Evolutionary conservation across 2,888 invertebrate genomes (phyloP).

Genomic region (Lobophora halterata): DNA sequence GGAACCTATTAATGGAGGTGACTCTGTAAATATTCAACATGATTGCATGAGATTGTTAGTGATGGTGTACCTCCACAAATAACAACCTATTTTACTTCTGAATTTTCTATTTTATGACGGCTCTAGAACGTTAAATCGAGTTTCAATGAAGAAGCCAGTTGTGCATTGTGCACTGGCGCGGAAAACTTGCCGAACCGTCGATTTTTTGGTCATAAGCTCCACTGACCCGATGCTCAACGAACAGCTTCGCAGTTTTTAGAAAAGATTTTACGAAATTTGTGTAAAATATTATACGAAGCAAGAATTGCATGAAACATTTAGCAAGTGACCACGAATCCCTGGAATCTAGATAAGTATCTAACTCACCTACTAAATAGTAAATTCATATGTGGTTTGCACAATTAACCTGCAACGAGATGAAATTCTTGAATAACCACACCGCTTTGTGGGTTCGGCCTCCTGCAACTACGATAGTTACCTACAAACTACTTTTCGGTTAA

Average conservation of each 20-base stretch:
- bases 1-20: slow-evolving; percentile 29
- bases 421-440: slow-evolving; percentile 11
- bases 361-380: neutral
- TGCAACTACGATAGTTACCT: slow-evolving; percentile 12
- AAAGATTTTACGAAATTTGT: too few species aligned
- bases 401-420: slow-evolving; percentile 13
- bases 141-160: too few species aligned
- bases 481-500: slow-evolving; percentile 10
- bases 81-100: too few species aligned
- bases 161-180: too few species aligned
- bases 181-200: too few species aligned
- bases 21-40: slow-evolving; percentile 27
- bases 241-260: too few species aligned
- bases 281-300: neutral
- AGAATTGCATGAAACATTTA: slow-evolving; percentile 1
- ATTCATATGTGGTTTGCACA: slow-evolving; percentile 13
- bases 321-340: slow-evolving; percentile 7
- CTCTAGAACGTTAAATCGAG: too few species aligned
- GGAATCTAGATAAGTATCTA: slow-evolving; percentile 6
- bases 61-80: slow-evolving; percentile 2
- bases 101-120: too few species aligned
- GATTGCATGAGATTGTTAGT: slow-evolving; percentile 15
- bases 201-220: too few species aligned
- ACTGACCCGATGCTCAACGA: too few species aligned
- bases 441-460: slow-evolving; percentile 1